These are phyloP conservation scores for Lycocerus yunnanus DNA, from an alignment of 2,888 invertebrate species.

Conservation along the genomic window DNA sequence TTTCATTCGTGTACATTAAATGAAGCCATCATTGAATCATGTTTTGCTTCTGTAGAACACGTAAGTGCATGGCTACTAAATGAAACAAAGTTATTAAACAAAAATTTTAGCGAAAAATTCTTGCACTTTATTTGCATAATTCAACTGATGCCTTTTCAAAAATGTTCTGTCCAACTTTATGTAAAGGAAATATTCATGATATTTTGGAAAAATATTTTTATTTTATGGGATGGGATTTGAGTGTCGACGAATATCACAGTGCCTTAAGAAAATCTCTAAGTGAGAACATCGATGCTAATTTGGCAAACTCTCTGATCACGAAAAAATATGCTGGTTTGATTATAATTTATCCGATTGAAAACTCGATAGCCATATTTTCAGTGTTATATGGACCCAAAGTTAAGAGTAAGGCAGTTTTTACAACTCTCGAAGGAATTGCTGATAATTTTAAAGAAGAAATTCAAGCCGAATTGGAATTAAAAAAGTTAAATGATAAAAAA, in stretches of 20 bases:
- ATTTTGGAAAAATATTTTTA: slow-evolving; percentile 39
- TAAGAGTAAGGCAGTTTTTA: slow-evolving; percentile 30
- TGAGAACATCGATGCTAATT: slow-evolving; percentile 31
- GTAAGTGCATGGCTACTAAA: slow-evolving; percentile 5
- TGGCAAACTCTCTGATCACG: slow-evolving; percentile 26
- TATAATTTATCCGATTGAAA: slow-evolving; percentile 37
- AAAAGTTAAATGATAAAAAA: slow-evolving; percentile 19
- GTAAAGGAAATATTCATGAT: slow-evolving; percentile 32
- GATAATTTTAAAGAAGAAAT: slow-evolving; percentile 33
- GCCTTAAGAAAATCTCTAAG: slow-evolving; percentile 36
- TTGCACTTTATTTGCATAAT: slow-evolving; percentile 45
- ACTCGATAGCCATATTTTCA: slow-evolving; percentile 30
- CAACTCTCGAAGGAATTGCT: slow-evolving; percentile 34
- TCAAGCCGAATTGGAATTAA: slow-evolving; percentile 31
- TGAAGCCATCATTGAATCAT: slow-evolving; percentile 34
- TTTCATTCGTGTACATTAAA: slow-evolving; percentile 38
- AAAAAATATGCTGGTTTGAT: slow-evolving; percentile 36
- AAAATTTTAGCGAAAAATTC: slow-evolving; percentile 38
- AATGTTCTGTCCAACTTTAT: slow-evolving; percentile 39
- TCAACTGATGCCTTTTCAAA: slow-evolving; percentile 39
- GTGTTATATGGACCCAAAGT: slow-evolving; percentile 32
- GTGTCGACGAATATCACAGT: slow-evolving; percentile 33
- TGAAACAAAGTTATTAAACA: neutral
- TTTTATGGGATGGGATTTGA: slow-evolving; percentile 46
- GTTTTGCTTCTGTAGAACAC: slow-evolving; percentile 5